Evolutionary conservation across 1,140 invertebrate species (phyloP).

Genomic region (Frieseomelitta varia): DNA sequence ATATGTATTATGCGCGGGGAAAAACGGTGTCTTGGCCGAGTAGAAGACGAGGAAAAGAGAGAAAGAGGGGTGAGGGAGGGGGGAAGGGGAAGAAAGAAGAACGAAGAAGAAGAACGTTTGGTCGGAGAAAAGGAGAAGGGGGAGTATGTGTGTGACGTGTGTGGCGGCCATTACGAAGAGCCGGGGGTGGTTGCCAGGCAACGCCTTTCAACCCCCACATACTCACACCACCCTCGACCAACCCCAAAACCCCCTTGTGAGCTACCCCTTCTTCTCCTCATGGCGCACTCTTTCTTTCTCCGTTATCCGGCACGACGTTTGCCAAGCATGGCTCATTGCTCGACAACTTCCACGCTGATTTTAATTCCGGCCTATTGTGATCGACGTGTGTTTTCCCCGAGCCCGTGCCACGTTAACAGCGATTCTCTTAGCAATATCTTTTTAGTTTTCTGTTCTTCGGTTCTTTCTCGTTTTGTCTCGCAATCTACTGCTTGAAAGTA

Average conservation of each 20-base stretch:
- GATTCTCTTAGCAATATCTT: too few relatives aligned
- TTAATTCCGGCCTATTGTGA: slow-evolving; percentile 49
- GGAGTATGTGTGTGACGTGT: slow-evolving; percentile 79
- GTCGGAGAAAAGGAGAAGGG: slow-evolving; percentile 48
- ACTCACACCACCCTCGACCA: slow-evolving; percentile 80
- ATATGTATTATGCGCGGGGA: slow-evolving; percentile 72
- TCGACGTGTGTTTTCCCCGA: not conserved
- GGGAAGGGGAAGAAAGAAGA: slow-evolving; percentile 37
- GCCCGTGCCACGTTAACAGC: not conserved
- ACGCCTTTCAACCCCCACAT: slow-evolving; percentile 80
- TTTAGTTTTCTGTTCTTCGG: too few relatives aligned
- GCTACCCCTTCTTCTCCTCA: slow-evolving; percentile 46
- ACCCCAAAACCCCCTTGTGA: slow-evolving; percentile 70
- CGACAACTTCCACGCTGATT: slow-evolving; percentile 64
- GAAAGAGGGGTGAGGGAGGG: slow-evolving; percentile 16
- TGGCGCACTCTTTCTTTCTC: slow-evolving; percentile 64
- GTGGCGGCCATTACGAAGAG: slow-evolving; percentile 80
- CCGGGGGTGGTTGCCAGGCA: slow-evolving; percentile 80
- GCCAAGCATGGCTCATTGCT: slow-evolving; percentile 74
- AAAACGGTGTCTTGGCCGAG: slow-evolving; percentile 44
- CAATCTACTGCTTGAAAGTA: not conserved
- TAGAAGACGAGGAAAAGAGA: slow-evolving; percentile 9
- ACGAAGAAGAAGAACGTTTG: slow-evolving; percentile 23
- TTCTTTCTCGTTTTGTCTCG: not conserved
- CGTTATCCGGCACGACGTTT: slow-evolving; percentile 69